Evolutionary conservation across 2,797 vertebrate species (phyloP).

Genomic region (Mionectes olivaceus): DNA sequence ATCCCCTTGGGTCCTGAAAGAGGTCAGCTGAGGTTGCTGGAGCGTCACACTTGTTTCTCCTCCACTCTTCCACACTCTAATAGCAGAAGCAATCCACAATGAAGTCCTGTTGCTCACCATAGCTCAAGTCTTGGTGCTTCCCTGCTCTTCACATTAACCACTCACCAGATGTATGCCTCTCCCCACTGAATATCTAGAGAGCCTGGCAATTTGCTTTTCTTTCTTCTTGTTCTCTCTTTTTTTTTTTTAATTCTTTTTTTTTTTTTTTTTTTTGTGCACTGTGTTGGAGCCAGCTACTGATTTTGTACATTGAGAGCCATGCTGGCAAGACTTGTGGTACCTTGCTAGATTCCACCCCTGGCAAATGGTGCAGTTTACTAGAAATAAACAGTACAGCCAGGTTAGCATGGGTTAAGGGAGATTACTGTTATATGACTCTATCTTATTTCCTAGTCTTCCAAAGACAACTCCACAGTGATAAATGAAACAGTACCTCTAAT

Average conservation of each 20-base stretch:
- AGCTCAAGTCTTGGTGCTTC: background rate
- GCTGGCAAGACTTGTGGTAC: background rate
- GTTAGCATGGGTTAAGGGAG: background rate
- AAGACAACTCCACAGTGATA: background rate
- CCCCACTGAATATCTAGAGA: background rate
- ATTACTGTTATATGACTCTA: background rate
- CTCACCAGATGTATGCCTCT: background rate
- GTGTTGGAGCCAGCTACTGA: background rate
- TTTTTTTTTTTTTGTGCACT: background rate
- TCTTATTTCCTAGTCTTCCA: background rate
- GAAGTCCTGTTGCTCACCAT: background rate
- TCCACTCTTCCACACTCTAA: background rate
- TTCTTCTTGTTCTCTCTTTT: background rate
- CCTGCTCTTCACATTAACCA: background rate
- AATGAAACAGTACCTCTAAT: slow-evolving; percentile 19
- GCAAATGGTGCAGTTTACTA: background rate
- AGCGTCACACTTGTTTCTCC: background rate
- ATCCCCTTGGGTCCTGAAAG: background rate
- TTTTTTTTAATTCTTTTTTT: background rate
- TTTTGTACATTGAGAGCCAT: background rate
- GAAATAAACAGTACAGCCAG: background rate
- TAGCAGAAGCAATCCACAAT: background rate
- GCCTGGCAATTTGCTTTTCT: background rate
- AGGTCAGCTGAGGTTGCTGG: background rate
- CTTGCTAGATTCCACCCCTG: background rate